phyloP scores from a whole-genome alignment of 2,888 invertebrate species.

The Ichneumon xanthorius region DNA sequence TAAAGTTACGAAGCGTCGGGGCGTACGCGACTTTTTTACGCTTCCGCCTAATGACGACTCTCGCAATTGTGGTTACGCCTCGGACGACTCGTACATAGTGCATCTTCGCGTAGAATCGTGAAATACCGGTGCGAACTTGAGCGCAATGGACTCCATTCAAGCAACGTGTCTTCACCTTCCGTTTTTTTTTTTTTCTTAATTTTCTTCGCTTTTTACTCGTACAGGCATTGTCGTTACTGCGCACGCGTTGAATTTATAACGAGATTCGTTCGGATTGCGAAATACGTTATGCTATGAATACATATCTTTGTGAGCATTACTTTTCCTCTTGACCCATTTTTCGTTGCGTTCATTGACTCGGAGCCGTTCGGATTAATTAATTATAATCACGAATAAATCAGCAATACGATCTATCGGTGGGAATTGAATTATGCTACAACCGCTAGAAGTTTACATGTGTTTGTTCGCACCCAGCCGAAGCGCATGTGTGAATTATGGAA shows the following conservation, averaged over 20 bases:
- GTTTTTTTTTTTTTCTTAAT: not conserved
- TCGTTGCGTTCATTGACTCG: too few species aligned
- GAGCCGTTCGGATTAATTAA: too few species aligned
- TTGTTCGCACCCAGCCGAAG: not conserved
- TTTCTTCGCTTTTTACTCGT: not conserved
- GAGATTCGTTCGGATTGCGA: conserved; percentile 15
- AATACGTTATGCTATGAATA: conserved; percentile 6
- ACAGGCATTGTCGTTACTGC: conserved; percentile 2
- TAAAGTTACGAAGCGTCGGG: conserved; percentile 56
- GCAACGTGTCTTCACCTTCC: conserved; percentile 15
- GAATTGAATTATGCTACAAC: too few species aligned
- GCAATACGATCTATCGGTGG: too few species aligned
- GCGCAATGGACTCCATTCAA: conserved; percentile 28
- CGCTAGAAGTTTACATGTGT: too few species aligned
- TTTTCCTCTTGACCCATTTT: too few species aligned
- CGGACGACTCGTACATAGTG: not conserved
- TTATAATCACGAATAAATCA: too few species aligned
- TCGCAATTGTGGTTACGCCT: conserved; percentile 45
- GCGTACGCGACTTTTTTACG: conserved; percentile 50
- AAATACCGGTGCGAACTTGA: conserved; percentile 37
- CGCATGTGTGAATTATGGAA: too few species aligned
- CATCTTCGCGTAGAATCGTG: conserved; percentile 11
- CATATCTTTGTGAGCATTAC: not conserved
- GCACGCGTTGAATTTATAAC: conserved; percentile 6
- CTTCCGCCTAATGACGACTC: conserved; percentile 66